phyloP scores from a whole-genome alignment of 2,888 invertebrate species.

The Podotricha telesiphe region DNA sequence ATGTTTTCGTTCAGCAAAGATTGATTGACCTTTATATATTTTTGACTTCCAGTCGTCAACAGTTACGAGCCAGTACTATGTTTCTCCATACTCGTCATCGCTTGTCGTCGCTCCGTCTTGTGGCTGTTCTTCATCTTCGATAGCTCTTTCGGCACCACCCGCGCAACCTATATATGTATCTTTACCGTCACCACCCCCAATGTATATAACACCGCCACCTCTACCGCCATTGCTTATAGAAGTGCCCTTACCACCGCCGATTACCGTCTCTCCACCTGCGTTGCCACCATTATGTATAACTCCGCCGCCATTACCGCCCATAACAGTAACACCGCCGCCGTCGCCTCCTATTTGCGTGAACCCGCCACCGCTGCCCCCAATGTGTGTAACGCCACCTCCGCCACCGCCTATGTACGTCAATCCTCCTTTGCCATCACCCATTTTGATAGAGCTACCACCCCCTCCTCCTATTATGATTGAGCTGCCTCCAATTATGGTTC shows the following conservation, averaged over 20 bases:
- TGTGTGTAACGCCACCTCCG: slow-evolving; percentile 66
- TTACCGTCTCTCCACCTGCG: slow-evolving; percentile 60
- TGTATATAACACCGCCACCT: slow-evolving; percentile 64
- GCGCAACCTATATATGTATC: slow-evolving; percentile 64
- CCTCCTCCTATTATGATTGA: slow-evolving; percentile 53
- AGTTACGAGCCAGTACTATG: slow-evolving; percentile 65
- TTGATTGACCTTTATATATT: neutral
- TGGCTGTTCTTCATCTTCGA: slow-evolving; percentile 46
- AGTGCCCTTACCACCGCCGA: slow-evolving; percentile 61
- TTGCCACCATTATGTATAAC: slow-evolving; percentile 66
- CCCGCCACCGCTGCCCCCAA: slow-evolving; percentile 55
- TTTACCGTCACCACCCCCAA: slow-evolving; percentile 64
- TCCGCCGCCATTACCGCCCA: slow-evolving; percentile 65
- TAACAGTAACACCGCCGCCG: slow-evolving; percentile 65
- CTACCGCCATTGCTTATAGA: slow-evolving; percentile 64
- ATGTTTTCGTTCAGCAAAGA: too few species aligned
- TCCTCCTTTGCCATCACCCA: slow-evolving; percentile 46
- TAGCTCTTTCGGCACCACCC: slow-evolving; percentile 54
- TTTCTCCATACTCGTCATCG: slow-evolving; percentile 44
- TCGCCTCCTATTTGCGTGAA: slow-evolving; percentile 64
- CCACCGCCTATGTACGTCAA: slow-evolving; percentile 53
- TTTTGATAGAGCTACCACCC: slow-evolving; percentile 36
- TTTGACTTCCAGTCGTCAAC: slow-evolving; percentile 59
- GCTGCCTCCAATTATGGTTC: slow-evolving; percentile 65
- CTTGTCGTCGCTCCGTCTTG: slow-evolving; percentile 47